A percentile compares a stretch with the other conserved stretches of the same genome.
Conservation (phyloP, 2,113 vertebrate genomes). For the Cichladusa arquata region DNA sequence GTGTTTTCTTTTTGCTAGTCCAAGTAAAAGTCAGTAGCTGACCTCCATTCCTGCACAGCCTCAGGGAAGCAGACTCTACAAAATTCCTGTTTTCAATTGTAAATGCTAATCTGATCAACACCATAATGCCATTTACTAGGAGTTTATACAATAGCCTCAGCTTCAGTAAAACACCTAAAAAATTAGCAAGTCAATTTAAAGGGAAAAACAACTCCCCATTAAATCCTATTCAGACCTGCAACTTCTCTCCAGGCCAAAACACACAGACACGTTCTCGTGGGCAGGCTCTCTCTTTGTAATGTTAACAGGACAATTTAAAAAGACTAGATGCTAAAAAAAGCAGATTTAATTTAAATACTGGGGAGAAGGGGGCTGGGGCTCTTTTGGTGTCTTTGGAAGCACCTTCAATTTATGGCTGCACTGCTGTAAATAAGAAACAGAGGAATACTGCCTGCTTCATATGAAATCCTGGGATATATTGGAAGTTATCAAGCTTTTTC, state of each 20-base stretch:
- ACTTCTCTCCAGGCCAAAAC: constrained; percentile 61
- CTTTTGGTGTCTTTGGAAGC: background rate
- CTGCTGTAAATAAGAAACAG: background rate
- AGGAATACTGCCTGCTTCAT: background rate
- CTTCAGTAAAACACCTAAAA: constrained; percentile 35
- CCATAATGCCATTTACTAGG: constrained; percentile 46
- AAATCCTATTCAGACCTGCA: constrained; percentile 47
- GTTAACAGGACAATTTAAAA: constrained; percentile 30
- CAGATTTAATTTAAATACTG: background rate
- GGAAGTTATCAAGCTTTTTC: background rate
- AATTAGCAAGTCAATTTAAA: constrained; percentile 74
- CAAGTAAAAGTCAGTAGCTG: background rate
- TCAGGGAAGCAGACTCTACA: constrained; percentile 44
- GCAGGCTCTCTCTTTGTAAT: constrained; percentile 22
- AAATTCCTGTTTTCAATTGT: constrained; percentile 61
- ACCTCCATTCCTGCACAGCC: background rate
- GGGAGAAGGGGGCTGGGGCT: background rate
- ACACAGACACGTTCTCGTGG: background rate
- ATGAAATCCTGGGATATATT: background rate
- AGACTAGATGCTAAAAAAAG: background rate
- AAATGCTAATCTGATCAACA: constrained; percentile 64
- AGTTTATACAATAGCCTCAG: constrained; percentile 36
- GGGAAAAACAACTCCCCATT: constrained; percentile 35
- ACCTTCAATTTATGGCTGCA: background rate
- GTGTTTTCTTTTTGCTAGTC: background rate